Evolutionary conservation across 37 sponge, comb jelly and placozoan genomes (phyloP).

Genomic region (Chondrilla cf. caribensis): DNA sequence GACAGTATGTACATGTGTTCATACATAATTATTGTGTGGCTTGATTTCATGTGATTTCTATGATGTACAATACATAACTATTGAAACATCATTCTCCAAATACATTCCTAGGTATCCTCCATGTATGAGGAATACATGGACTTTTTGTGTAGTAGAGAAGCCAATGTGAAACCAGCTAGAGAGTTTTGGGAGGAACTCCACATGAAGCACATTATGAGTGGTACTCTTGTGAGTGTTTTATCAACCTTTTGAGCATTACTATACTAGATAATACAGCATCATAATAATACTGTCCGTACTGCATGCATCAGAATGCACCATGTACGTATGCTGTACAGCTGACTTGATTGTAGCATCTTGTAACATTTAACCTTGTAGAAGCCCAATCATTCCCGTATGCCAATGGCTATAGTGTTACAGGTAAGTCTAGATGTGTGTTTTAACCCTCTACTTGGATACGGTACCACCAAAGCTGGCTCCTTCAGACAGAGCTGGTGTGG

Average conservation of each 20-base stretch:
- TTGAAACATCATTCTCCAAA: too few species aligned
- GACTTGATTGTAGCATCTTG: not conserved
- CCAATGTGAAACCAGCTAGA: not conserved
- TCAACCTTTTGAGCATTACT: too few species aligned
- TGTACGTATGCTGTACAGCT: not conserved
- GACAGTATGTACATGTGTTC: too few species aligned
- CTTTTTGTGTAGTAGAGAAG: not conserved
- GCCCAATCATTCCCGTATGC: too few species aligned
- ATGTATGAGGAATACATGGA: constrained; percentile 46
- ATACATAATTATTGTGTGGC: too few species aligned
- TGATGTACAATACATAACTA: too few species aligned
- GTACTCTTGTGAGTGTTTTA: constrained; percentile 39
- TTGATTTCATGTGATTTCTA: too few species aligned
- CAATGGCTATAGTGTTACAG: too few species aligned
- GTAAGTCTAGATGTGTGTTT: too few species aligned
- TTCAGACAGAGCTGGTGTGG: too few species aligned
- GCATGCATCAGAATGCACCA: not conserved
- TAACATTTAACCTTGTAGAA: not conserved
- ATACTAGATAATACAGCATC: not conserved
- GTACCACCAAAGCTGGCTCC: too few species aligned
- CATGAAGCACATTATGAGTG: not conserved
- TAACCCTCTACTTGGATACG: too few species aligned
- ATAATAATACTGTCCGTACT: not conserved
- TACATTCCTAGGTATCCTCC: constrained; percentile 12
- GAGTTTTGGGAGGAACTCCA: constrained; percentile 56